phyloP scores from a whole-genome alignment of 2,797 vertebrate species.

The Orientallactaga sibirica region DNA sequence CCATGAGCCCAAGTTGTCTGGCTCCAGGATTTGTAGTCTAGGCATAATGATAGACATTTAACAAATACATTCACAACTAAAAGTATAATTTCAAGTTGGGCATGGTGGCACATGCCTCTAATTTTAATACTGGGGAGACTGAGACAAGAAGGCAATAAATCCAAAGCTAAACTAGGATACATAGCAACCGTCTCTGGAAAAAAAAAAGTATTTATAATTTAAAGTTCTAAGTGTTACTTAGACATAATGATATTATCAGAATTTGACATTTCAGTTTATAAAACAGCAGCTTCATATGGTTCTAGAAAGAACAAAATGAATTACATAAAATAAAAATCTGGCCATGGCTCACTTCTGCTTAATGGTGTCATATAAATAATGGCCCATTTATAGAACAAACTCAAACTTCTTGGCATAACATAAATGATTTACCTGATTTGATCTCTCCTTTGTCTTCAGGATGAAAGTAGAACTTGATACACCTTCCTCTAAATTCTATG shows the following conservation, averaged over 20 bases:
- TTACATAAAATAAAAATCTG: neutral
- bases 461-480: slow-evolving; percentile 24
- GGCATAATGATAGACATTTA: neutral
- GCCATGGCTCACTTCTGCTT: neutral
- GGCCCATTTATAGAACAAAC: slow-evolving; percentile 7
- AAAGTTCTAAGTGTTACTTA: slow-evolving; percentile 32
- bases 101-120: neutral
- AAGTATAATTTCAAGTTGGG: neutral
- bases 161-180: neutral
- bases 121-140: neutral
- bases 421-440: neutral
- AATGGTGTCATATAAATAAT: neutral
- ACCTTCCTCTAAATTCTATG: neutral
- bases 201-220: neutral
- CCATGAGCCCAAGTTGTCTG: neutral
- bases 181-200: neutral
- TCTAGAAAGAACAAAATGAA: slow-evolving; percentile 28
- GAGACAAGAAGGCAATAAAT: neutral
- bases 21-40: neutral
- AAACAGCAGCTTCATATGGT: neutral
- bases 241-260: neutral
- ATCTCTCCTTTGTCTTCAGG: neutral
- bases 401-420: neutral
- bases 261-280: slow-evolving; percentile 1
- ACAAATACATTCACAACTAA: slow-evolving; percentile 1